Base-by-base conservation (phyloP, 2,113 vertebrate species). In the Aspiorhynchus laticeps region DNA sequence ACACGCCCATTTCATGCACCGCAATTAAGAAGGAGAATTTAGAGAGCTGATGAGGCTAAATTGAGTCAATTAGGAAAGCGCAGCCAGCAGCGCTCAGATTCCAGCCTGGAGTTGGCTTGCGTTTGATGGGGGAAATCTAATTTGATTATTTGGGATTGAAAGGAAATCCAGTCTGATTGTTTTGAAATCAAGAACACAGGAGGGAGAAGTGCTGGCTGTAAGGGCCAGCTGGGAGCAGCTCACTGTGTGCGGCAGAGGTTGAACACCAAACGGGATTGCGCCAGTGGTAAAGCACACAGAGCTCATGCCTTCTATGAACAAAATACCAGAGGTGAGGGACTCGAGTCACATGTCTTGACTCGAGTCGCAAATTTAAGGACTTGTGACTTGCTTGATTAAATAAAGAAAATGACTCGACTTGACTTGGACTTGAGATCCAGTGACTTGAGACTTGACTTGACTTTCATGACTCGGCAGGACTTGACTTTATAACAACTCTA, bases 11-110 rank as follows among this genome's bases (percentile, higher is more conserved):
- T 79, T 80, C 86, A 90, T 78, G 41, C 84, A 80, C 67, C 31
- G 77, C 89, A 83, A 89, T 83, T 85, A 76, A 76, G 84, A 41
- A 77, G 43, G 87, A 83, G 41, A 90, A 86, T 80, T 67, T 84
- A 59, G 89, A 88, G 90, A 93, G 83, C 86, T 84, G 91, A 93
- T 90, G 86, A 89, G 85, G 90, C 89, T 90, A 86, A 88, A 90
- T 94, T 90, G 91, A 90, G 88, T 90, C 90, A 94, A 94, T 94
- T 85, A 88, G 88, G 83, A 90, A 46, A 77, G 90, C 78, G 84
- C 88, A 86, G 77, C 71, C 88, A 2, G 74, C 43, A 74, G 69
- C 15, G 86, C 89, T 92, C 89, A 28, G 19, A 87, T 93, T 94
- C 85, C 91, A 87, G 69, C 69, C 75, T 61, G 87, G 76, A 86